Conservation (phyloP, 1,140 invertebrate species). For the Pogonomyrmex californicus region DNA sequence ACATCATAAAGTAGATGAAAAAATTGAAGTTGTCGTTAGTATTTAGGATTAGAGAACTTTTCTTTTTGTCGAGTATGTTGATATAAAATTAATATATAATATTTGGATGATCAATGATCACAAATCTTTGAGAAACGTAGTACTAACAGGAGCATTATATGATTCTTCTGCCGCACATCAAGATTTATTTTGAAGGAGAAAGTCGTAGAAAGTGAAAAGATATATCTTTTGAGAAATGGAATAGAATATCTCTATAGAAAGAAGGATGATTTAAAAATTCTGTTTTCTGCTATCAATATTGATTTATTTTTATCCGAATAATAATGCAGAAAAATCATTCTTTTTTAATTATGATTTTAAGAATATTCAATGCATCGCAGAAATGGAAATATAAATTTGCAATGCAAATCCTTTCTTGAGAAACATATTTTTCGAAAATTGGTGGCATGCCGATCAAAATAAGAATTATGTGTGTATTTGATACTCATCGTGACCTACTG, state of each 20-base stretch:
- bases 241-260: not conserved
- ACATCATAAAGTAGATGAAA: not conserved
- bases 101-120: not conserved
- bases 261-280: not conserved
- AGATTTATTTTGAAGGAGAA: slow-evolving; percentile 2
- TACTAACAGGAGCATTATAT: not conserved
- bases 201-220: not conserved
- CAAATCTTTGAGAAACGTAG: not conserved
- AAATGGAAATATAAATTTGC: slow-evolving; percentile 8
- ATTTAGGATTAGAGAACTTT: not conserved
- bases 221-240: not conserved
- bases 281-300: slow-evolving; percentile 1
- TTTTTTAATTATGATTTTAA: slow-evolving; percentile 22
- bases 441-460: slow-evolving; percentile 58
- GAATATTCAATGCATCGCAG: not conserved
- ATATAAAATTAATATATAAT: not conserved
- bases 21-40: not conserved
- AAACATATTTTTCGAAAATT: slow-evolving; percentile 56
- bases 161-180: not conserved
- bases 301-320: not conserved
- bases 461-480: slow-evolving; percentile 59
- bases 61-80: not conserved
- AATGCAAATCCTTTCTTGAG: not conserved
- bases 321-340: not conserved
- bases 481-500: slow-evolving; percentile 60